Evolutionary conservation across 2,113 vertebrate species (phyloP).

Genomic region (Cepphus grylle): DNA sequence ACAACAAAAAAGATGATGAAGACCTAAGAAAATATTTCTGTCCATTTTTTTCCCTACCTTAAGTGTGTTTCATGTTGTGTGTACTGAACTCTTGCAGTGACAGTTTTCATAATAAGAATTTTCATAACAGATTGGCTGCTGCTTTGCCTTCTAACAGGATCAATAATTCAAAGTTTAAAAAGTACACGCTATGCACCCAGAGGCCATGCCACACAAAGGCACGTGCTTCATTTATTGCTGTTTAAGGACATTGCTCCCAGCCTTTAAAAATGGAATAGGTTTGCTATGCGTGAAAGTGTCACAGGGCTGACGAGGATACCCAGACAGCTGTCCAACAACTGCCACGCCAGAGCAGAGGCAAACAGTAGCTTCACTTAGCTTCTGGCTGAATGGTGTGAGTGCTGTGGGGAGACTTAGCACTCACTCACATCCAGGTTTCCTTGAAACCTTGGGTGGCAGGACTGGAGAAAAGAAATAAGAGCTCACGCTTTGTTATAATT

Average conservation of each 20-base stretch:
- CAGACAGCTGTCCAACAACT: not conserved
- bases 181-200: not conserved
- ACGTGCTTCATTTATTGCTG: not conserved
- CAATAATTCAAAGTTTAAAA: not conserved
- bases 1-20: not conserved
- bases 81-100: not conserved
- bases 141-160: not conserved
- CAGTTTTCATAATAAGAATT: not conserved
- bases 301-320: not conserved
- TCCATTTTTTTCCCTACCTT: not conserved
- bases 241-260: not conserved
- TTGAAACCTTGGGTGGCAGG: not conserved
- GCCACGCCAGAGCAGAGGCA: not conserved
- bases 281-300: not conserved
- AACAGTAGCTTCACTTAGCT: fast-evolving
- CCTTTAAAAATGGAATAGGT: not conserved
- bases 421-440: not conserved
- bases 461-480: not conserved
- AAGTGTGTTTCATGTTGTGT: not conserved
- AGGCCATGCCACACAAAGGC: not conserved
- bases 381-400: not conserved
- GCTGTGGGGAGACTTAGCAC: not conserved
- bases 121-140: not conserved
- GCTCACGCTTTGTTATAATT: not conserved
- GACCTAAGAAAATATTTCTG: not conserved